phyloP scores from a whole-genome alignment of 2,113 vertebrate genomes.

The Collichthys lucidus region DNA sequence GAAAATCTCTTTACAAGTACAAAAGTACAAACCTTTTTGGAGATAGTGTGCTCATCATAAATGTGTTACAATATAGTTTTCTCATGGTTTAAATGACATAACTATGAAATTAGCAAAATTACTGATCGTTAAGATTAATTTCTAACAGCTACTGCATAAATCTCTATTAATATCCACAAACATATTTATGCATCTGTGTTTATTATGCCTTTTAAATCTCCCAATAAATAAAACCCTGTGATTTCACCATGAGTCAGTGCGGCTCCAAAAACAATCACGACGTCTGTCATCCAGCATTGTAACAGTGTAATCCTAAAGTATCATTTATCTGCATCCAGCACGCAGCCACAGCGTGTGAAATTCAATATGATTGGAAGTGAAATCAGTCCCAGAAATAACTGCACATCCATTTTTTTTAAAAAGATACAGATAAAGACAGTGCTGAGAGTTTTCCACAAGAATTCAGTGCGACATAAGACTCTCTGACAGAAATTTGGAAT shows the following conservation, averaged over 20 bases:
- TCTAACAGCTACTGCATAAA: not conserved
- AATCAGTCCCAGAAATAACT: not conserved
- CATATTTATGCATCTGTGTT: not conserved
- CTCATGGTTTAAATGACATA: not conserved
- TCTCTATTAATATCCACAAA: not conserved
- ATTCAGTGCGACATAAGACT: not conserved
- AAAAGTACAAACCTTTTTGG: not conserved
- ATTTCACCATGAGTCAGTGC: constrained; percentile 2
- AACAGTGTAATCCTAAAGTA: constrained; percentile 1
- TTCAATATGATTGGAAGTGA: not conserved
- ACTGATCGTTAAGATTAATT: not conserved
- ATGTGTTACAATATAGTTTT: not conserved
- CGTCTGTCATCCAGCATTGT: not conserved
- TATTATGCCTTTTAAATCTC: not conserved
- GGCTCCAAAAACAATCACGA: not conserved
- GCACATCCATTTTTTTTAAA: not conserved
- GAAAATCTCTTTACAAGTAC: no score
- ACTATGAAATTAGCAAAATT: not conserved
- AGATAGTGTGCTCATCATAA: not conserved
- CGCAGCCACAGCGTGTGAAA: not conserved
- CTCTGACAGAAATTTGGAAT: not conserved
- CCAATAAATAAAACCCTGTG: not conserved
- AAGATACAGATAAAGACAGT: not conserved
- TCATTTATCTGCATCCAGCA: not conserved
- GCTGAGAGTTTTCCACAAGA: not conserved